phyloP scores from a whole-genome alignment of 2,113 vertebrate species.

The Vulpes vulpes region DNA sequence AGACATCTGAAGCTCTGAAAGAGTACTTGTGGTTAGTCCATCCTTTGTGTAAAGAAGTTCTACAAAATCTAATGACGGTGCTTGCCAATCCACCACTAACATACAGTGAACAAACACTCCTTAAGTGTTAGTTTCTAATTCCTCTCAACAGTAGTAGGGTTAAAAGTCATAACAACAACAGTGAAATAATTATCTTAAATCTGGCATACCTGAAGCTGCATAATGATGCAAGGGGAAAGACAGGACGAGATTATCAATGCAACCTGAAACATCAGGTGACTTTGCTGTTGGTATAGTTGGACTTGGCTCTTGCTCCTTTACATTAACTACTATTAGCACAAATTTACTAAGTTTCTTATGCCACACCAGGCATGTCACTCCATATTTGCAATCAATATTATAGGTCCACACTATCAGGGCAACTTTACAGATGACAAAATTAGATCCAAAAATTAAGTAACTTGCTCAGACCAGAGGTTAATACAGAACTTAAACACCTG shows the following conservation, averaged over 20 bases:
- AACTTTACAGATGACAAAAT: constrained; percentile 5
- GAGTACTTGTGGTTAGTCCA: background rate
- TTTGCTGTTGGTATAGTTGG: background rate
- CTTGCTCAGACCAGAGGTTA: background rate
- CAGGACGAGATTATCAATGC: background rate
- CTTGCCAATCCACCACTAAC: background rate
- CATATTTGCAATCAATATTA: background rate
- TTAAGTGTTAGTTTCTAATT: background rate
- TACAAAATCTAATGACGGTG: constrained; percentile 35
- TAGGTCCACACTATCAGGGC: background rate
- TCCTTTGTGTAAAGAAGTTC: background rate
- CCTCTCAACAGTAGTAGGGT: constrained; percentile 25
- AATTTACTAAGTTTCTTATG: background rate
- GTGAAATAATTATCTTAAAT: background rate
- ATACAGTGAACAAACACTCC: background rate
- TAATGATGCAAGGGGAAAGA: background rate
- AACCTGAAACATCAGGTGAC: background rate
- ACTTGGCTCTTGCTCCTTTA: background rate
- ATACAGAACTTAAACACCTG: background rate
- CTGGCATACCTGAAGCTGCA: background rate
- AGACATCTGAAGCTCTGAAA: background rate
- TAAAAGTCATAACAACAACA: constrained; percentile 26
- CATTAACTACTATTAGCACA: rapidly evolving
- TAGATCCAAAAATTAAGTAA: background rate
- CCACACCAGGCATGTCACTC: background rate